A percentile compares a stretch with the other conserved stretches of the same genome.
phyloP scores from a whole-genome alignment of 2,797 vertebrate species.

The Galago senegalensis region DNA sequence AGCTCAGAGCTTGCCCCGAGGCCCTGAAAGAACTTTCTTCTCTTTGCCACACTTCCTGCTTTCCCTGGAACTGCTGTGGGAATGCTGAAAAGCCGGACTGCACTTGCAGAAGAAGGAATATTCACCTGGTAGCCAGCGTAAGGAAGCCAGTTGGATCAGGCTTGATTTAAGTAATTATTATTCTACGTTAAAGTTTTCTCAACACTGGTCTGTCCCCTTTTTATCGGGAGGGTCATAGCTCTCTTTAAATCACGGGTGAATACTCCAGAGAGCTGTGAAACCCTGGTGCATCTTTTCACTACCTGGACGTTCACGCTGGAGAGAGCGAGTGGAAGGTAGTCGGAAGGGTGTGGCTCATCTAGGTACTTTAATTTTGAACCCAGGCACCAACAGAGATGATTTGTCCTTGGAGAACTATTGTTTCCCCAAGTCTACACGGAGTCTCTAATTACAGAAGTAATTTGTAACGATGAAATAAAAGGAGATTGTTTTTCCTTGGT shows the following conservation, averaged over 20 bases:
- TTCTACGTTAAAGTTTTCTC: background rate
- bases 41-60: conserved; percentile 66
- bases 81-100: conserved; percentile 77
- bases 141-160: background rate
- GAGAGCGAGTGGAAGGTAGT: background rate
- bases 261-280: background rate
- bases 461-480: background rate
- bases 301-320: too few species aligned
- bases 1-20: conserved; percentile 82
- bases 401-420: background rate
- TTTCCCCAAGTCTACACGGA: background rate
- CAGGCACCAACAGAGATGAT: background rate
- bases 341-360: background rate
- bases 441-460: background rate
- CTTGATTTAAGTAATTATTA: background rate
- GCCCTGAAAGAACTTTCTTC: conserved; percentile 82
- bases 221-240: background rate
- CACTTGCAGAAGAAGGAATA: conserved; percentile 38
- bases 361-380: background rate
- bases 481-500: background rate
- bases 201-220: background rate
- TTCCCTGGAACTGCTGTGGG: conserved; percentile 63
- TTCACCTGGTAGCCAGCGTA: conserved; percentile 12
- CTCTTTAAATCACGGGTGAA: background rate
- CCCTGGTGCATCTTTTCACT: background rate